These are phyloP conservation scores for Troglohyphantes excavatus DNA, from an alignment of 2,888 invertebrate species.

Conservation along the genomic window DNA sequence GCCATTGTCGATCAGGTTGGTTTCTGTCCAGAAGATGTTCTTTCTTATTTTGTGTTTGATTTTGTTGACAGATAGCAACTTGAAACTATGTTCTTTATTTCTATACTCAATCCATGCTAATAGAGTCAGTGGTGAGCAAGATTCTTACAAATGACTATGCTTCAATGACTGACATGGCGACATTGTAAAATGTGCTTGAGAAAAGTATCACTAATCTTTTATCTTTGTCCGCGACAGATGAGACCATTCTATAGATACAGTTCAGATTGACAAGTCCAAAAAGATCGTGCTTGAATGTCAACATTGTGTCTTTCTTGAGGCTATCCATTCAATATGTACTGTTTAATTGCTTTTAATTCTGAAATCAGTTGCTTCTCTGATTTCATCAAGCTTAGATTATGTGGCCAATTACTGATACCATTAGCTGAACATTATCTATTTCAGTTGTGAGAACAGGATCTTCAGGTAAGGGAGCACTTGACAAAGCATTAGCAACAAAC, in stretches of 20 bases:
- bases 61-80: constrained; percentile 16
- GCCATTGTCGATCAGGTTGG: constrained; percentile 41
- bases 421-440: not conserved
- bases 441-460: not conserved
- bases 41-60: constrained; percentile 11
- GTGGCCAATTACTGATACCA: constrained; percentile 7
- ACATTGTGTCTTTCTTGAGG: constrained; percentile 1
- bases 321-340: constrained; percentile 14
- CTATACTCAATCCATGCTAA: constrained; percentile 29
- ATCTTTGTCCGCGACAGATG: constrained; percentile 27
- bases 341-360: constrained; percentile 25
- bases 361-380: not conserved
- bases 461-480: constrained; percentile 57
- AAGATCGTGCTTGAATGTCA: not conserved
- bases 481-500: constrained; percentile 79
- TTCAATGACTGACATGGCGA: constrained; percentile 18
- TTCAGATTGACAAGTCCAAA: constrained; percentile 35
- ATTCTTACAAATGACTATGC: constrained; percentile 36
- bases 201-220: constrained; percentile 7
- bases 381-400: constrained; percentile 14
- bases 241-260: constrained; percentile 25
- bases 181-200: constrained; percentile 15
- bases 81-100: constrained; percentile 18
- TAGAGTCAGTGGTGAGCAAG: constrained; percentile 32
- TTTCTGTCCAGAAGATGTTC: constrained; percentile 6